Evolutionary conservation across 2,797 vertebrate species (phyloP), one percentile per base, ranked within the genome.

Genomic region (Paguma larvata): DNA sequence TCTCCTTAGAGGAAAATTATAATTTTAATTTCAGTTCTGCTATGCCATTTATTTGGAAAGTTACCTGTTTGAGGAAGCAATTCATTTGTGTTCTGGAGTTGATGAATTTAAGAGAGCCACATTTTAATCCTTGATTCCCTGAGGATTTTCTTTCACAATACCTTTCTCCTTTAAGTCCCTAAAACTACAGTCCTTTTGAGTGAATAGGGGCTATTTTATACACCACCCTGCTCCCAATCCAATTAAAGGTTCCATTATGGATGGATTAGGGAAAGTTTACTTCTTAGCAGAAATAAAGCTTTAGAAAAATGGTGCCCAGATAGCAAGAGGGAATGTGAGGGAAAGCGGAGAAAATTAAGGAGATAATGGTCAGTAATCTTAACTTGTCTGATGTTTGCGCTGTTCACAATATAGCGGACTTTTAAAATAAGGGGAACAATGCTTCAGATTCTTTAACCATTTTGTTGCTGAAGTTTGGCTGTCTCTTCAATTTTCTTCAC

Each of bases 211-310:
- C 99, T 99, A 99, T 99, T 99, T 99, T 99, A 99, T 99, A 99
- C 99, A 99, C 99, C 99, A 99, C 99, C 99, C 99, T 98, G 98
- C 98, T 99, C 98, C 98, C 99, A 99, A 99, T 99, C 99, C 99
- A 99, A 99, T 99, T 99, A 99, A 99, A 99, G 99, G 98, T 98
- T 98, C 99, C 98, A 99, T 99, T 99, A 99, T 99, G 99, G 99
- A 98, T 96, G 99, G 99, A 99, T 99, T 99, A 99, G 99, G 99
- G 99, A 99, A 99, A 99, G 99, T 99, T 99, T 99, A 99, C 99
- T 99, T 99, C 99, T 99, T 99, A 98, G 98, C 98, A 99, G 99
- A 99, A 99, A 99, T 98, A 98, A 99, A 99, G 99, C 98, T 98
- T 98, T 98, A 99, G 98, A 98, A 98, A 99, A 99, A 99, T 99